Percentiles rank a stretch among this genome's conserved stretches.
Evolutionary conservation across 2,113 vertebrate species (phyloP).

Genomic region (Gadus macrocephalus): DNA sequence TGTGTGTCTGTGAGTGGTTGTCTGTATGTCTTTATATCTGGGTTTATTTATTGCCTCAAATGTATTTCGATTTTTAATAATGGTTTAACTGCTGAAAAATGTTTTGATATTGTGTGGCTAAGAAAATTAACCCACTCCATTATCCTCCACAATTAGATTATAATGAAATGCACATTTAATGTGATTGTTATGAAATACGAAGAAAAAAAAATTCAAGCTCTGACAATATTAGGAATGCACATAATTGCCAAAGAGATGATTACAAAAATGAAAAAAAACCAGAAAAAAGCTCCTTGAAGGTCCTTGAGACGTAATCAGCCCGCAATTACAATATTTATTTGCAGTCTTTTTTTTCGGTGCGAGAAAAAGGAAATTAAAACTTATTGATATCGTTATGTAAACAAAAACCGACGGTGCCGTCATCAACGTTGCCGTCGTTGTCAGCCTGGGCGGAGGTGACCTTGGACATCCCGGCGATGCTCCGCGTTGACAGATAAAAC

Average conservation of each 20-base stretch:
- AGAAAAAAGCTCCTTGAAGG: slow-evolving; percentile 57
- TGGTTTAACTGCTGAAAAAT: slow-evolving; percentile 14
- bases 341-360: slow-evolving; percentile 35
- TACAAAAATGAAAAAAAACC: slow-evolving; percentile 31
- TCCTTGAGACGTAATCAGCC: slow-evolving; percentile 68
- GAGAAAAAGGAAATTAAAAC: slow-evolving; percentile 43
- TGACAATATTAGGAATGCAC: slow-evolving; percentile 61
- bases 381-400: slow-evolving; percentile 69
- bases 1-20: neutral
- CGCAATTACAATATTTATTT: slow-evolving; percentile 64
- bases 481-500: slow-evolving; percentile 60
- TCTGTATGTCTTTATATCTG: neutral
- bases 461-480: slow-evolving; percentile 53
- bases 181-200: slow-evolving; percentile 56
- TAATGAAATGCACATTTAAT: slow-evolving; percentile 66
- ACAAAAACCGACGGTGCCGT: slow-evolving; percentile 55
- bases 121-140: slow-evolving; percentile 12
- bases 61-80: slow-evolving; percentile 7
- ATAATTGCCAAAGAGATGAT: slow-evolving; percentile 63
- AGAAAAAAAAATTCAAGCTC: slow-evolving; percentile 44
- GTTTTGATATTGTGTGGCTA: slow-evolving; percentile 29
- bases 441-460: slow-evolving; percentile 47
- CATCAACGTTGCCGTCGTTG: slow-evolving; percentile 25
- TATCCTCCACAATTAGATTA: slow-evolving; percentile 46
- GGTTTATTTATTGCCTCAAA: neutral